Evolutionary conservation across 2,113 vertebrate species (phyloP), one percentile per base, ranked within the genome.

Genomic region (Anoura caudifer): DNA sequence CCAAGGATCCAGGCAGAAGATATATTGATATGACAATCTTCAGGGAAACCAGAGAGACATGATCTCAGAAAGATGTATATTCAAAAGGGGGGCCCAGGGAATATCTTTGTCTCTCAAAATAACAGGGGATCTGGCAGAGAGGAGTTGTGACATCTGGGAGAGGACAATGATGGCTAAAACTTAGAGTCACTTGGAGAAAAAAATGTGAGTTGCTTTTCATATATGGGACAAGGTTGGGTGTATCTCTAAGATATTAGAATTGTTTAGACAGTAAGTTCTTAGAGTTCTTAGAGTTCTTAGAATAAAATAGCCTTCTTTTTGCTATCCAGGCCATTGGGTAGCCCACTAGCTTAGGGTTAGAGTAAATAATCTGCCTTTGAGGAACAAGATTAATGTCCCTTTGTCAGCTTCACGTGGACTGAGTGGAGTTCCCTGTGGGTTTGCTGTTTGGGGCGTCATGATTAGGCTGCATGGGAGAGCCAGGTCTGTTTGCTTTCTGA

Each of bases 71-170:
- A 96, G 77, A 90, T 56, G 31, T 81, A 84, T 72, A 94, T 85
- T 97, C 61, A 84, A 69, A 94, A 93, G 73, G 50, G 90, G 16
- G 24, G 92, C 77, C 91, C 33, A 72, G 88, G 80, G 79, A 97
- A 96, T 94, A 94, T 47, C 91, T 75, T 94, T 95, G 47, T 94
- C 80, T 95, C 65, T 96, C 50, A 65, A 95, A 97, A 96, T 93
- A 93, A 96, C 50, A 20, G 83, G 15, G 43, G 92, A 87, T 79
- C 69, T 93, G 91, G 45, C 89, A 98, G 73, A 95, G 31, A 88
- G 87, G 54, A 95, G 56, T 28, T 91, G 33, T 89, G 89, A 80
- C 91, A 94, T 89, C 87, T 95, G 91, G 83, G 70, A 97, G 45
- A 97, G 50, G 45, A 91, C 73, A 95, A 80, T 94, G 83, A 95